phyloP scores from a whole-genome alignment of 2,888 invertebrate genomes.

The Aproaerema taeniolella region DNA sequence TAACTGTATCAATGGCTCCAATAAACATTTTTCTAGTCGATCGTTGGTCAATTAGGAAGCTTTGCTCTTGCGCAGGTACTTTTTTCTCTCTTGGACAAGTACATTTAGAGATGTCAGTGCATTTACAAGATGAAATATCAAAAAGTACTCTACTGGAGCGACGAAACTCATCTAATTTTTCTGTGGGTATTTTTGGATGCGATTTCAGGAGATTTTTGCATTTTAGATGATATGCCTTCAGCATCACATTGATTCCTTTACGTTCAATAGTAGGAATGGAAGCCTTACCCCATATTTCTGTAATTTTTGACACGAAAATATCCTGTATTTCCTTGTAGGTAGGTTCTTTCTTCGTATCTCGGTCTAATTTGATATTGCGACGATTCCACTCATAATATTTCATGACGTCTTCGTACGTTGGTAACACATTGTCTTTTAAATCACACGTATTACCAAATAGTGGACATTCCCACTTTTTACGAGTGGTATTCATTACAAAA shows the following conservation, averaged over 20 bases:
- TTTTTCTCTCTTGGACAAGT: too few relatives aligned
- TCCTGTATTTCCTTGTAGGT: background rate
- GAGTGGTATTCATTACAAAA: too few relatives aligned
- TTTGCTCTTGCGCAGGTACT: too few relatives aligned
- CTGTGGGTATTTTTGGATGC: constrained; percentile 1
- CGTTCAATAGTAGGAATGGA: background rate
- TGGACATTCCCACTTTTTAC: constrained; percentile 9
- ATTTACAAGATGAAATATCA: constrained; percentile 1
- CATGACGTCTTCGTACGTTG: too few relatives aligned
- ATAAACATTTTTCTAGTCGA: too few relatives aligned
- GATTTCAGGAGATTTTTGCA: constrained; percentile 1
- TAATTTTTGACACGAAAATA: background rate
- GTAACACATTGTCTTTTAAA: too few relatives aligned
- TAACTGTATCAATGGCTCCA: too few relatives aligned
- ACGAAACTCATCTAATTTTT: constrained; percentile 3
- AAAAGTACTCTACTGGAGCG: constrained; percentile 2
- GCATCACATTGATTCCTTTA: background rate
- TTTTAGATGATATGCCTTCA: background rate
- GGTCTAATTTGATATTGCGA: background rate
- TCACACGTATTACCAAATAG: constrained; percentile 12
- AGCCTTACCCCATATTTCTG: too few relatives aligned
- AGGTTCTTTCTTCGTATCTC: background rate
- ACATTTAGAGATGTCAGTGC: too few relatives aligned
- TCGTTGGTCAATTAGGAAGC: too few relatives aligned
- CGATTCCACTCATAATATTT: constrained; percentile 9